Conservation (phyloP, 2,797 vertebrate genomes). For the Balearica regulorum region DNA sequence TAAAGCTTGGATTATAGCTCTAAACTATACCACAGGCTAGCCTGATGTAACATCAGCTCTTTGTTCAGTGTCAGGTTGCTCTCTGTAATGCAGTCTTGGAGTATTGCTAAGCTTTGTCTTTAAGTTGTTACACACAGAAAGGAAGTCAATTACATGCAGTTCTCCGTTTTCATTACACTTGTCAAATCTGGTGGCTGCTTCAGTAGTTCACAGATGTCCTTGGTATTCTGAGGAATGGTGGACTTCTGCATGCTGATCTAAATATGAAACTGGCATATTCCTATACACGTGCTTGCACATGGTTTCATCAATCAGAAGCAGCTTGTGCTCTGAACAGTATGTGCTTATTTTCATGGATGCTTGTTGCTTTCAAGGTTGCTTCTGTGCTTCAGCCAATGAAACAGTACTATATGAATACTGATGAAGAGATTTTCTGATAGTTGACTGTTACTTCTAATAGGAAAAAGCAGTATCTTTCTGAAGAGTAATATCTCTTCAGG, state of each 20-base stretch:
- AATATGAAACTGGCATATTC: not conserved
- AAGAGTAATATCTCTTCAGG: not conserved
- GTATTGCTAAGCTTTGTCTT: not conserved
- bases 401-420: not conserved
- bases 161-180: not conserved
- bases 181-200: not conserved
- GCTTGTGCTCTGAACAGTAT: not conserved
- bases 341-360: not conserved
- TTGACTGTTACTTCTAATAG: not conserved
- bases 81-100: not conserved
- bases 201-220: not conserved
- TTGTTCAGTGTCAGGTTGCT: not conserved
- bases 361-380: not conserved
- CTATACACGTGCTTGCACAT: accelerated
- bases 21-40: not conserved
- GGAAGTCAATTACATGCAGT: not conserved
- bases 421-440: not conserved
- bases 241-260: not conserved
- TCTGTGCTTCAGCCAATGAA: not conserved
- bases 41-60: not conserved
- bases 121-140: not conserved
- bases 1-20: not conserved
- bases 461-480: not conserved
- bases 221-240: not conserved
- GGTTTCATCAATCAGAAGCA: not conserved